Conservation (phyloP, 2,113 vertebrate genomes). For the Microtus ochrogaster region DNA sequence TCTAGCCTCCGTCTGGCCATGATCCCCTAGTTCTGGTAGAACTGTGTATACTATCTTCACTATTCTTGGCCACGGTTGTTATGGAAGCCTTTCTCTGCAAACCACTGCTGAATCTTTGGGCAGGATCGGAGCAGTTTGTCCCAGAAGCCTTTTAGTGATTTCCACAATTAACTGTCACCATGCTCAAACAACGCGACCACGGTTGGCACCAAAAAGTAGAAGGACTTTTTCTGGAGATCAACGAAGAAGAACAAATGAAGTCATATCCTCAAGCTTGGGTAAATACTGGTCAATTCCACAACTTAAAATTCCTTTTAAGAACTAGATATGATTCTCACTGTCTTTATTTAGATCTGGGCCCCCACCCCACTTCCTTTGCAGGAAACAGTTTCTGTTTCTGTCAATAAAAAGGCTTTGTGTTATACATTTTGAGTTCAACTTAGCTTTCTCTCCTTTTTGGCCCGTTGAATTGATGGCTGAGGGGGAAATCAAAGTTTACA, state of each 20-base stretch:
- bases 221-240: not conserved
- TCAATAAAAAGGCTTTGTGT: conserved; percentile 44
- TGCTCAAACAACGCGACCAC: not conserved
- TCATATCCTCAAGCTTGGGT: not conserved
- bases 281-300: not conserved
- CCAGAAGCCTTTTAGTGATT: not conserved
- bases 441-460: not conserved
- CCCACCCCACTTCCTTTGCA: not conserved
- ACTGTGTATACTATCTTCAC: not conserved
- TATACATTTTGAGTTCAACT: not conserved
- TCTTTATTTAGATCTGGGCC: not conserved
- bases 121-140: not conserved
- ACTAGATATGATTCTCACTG: not conserved
- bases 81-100: not conserved
- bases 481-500: not conserved
- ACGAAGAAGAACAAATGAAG: not conserved
- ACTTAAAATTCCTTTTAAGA: conserved; percentile 4
- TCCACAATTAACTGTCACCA: not conserved
- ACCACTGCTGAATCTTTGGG: not conserved
- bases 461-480: not conserved
- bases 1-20: not conserved
- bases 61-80: not conserved
- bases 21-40: not conserved
- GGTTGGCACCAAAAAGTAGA: not conserved
- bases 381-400: not conserved